These are phyloP conservation scores for Anas platyrhynchos DNA, from an alignment of 2,113 vertebrate species.

Conservation along the genomic window DNA sequence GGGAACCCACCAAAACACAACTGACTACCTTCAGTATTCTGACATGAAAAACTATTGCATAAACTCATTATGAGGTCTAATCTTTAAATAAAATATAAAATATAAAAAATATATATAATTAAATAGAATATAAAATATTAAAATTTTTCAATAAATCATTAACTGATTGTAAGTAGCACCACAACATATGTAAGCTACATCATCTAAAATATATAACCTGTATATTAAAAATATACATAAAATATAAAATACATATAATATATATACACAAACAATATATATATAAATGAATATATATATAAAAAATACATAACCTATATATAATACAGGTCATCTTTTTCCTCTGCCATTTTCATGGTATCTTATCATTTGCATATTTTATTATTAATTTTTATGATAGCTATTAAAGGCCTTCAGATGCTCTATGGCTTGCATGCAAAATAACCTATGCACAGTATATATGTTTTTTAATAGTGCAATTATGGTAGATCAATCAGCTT, in stretches of 20 bases:
- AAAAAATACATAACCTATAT: no score
- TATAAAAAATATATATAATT: no score
- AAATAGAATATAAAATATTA: not conserved
- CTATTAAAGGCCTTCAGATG: conserved; percentile 6
- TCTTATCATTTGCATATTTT: conserved; percentile 19
- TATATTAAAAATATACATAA: no score
- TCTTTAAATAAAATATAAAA: not conserved
- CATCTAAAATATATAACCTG: not conserved
- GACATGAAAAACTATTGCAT: not conserved
- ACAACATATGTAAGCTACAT: not conserved
- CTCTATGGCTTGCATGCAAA: not conserved
- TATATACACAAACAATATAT: no score
- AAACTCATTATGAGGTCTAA: not conserved
- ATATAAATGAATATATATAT: no score
- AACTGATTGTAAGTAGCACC: not conserved
- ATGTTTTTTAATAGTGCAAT: conserved; percentile 26
- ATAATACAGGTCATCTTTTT: not conserved
- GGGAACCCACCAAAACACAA: not conserved
- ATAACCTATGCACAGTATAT: not conserved
- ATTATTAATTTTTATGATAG: conserved; percentile 22
- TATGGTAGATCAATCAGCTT: not conserved
- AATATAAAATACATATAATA: no score
- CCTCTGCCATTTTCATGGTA: not conserved
- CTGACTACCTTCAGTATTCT: not conserved
- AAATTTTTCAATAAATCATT: not conserved